A percentile compares a stretch with the other conserved stretches of the same genome.
These are phyloP conservation scores for Druceiella hillmani DNA, from an alignment of 2,888 invertebrate genomes.

Conservation along the genomic window DNA sequence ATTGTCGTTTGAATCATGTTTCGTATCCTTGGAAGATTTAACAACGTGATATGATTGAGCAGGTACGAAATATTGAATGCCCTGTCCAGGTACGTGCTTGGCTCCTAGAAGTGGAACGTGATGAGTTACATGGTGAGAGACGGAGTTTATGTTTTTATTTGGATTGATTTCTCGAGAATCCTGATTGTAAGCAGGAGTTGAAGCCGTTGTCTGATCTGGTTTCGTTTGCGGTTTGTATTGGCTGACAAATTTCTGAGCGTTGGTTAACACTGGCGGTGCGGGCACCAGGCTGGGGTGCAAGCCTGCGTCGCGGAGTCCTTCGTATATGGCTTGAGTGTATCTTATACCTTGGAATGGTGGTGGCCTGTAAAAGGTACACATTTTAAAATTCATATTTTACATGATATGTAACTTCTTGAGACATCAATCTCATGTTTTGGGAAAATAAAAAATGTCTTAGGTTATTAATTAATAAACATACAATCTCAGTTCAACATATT, in stretches of 20 bases:
- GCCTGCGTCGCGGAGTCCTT: constrained; percentile 8
- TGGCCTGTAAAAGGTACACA: constrained; percentile 32
- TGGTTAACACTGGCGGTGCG: constrained; percentile 31
- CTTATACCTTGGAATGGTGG: constrained; percentile 42
- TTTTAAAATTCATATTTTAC: not conserved
- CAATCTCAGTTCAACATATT: too few relatives aligned
- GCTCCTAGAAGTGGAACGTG: constrained; percentile 21
- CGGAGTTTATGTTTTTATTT: too few relatives aligned
- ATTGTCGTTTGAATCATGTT: constrained; percentile 1
- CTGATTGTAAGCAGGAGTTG: too few relatives aligned
- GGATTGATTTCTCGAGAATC: constrained; percentile 28
- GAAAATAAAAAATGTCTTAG: too few relatives aligned
- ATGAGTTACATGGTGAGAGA: too few relatives aligned
- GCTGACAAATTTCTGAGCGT: constrained; percentile 42
- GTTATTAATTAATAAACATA: too few relatives aligned
- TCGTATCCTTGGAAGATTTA: not conserved
- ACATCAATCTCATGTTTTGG: too few relatives aligned
- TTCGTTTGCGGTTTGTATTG: constrained; percentile 34
- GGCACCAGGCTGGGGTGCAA: constrained; percentile 24
- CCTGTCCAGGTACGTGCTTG: constrained; percentile 40
- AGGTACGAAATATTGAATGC: constrained; percentile 41
- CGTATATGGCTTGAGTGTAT: constrained; percentile 39
- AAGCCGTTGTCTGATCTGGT: constrained; percentile 16
- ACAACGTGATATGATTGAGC: too few relatives aligned
- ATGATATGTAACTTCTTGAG: too few relatives aligned